phyloP scores from a whole-genome alignment of 35 echinoderm and acorn worm genomes.

The Ptychodera flava region DNA sequence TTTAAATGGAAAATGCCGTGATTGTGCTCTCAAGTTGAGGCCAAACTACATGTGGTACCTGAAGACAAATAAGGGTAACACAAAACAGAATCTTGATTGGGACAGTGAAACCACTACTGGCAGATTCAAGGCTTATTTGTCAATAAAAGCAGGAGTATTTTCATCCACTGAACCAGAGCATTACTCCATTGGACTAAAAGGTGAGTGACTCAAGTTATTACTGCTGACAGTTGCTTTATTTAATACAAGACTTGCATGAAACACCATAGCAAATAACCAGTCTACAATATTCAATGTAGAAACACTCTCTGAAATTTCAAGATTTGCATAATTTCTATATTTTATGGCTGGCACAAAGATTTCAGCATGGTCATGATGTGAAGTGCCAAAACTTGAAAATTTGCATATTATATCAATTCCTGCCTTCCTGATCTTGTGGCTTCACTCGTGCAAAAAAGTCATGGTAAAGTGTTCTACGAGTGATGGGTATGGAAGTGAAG shows the following conservation, averaged over 20 bases:
- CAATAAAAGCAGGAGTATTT: conserved; percentile 40
- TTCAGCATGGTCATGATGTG: background rate
- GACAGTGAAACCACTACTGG: conserved; percentile 57
- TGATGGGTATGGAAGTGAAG: too few relatives aligned
- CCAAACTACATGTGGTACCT: conserved; percentile 46
- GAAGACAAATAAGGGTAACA: background rate
- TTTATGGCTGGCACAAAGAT: background rate
- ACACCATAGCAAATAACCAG: background rate
- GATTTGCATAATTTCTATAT: background rate
- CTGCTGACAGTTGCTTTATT: too few relatives aligned
- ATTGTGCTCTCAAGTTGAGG: conserved; percentile 48
- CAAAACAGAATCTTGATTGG: conserved; percentile 38
- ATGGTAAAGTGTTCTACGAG: too few relatives aligned
- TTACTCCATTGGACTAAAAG: conserved; percentile 34
- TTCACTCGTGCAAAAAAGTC: too few relatives aligned
- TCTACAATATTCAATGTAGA: background rate
- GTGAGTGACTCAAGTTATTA: conserved; percentile 21
- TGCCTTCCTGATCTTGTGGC: too few relatives aligned
- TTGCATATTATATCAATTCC: too few relatives aligned
- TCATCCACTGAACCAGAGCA: background rate
- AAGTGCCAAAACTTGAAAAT: too few relatives aligned
- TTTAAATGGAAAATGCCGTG: conserved; percentile 51
- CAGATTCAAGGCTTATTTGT: conserved; percentile 41
- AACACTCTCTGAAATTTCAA: background rate
- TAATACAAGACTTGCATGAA: too few relatives aligned